These are phyloP conservation scores for Ochotona princeps DNA, from an alignment of 2,113 vertebrate genomes.

Conservation along the genomic window DNA sequence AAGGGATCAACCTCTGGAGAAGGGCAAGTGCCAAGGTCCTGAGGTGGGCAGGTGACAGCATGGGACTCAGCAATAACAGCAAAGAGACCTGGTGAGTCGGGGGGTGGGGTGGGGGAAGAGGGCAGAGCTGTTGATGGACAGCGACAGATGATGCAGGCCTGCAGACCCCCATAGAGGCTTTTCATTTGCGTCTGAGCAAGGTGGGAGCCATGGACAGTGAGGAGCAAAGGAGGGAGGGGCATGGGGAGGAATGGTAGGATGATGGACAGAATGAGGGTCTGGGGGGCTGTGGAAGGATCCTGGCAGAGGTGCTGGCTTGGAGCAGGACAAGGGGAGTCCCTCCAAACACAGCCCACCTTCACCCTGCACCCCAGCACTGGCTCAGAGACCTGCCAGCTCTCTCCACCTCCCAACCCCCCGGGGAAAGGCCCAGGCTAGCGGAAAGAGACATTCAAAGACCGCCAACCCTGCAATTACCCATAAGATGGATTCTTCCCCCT, in stretches of 20 bases:
- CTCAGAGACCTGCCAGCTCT: slow-evolving; percentile 65
- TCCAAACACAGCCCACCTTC: rapidly evolving
- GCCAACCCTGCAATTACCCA: slow-evolving; percentile 86
- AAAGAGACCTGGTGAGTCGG: too few relatives aligned
- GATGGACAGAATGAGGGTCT: too few relatives aligned
- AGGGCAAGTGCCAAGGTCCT: background rate
- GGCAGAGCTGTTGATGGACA: too few relatives aligned
- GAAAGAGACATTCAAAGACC: slow-evolving; percentile 80
- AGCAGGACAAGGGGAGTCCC: background rate
- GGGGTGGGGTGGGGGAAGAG: too few relatives aligned
- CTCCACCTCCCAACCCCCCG: slow-evolving; percentile 60
- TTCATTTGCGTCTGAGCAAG: background rate
- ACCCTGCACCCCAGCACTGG: background rate
- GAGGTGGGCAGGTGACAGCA: rapidly evolving
- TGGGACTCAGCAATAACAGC: too few relatives aligned
- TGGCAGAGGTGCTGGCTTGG: background rate
- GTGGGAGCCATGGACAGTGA: background rate
- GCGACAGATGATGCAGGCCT: rapidly evolving
- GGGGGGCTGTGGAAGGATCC: rapidly evolving
- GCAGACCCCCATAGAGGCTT: background rate
- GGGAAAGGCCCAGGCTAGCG: slow-evolving; percentile 66
- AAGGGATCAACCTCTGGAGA: background rate
- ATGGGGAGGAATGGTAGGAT: background rate
- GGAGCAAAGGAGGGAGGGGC: background rate
- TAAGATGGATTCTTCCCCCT: slow-evolving; percentile 86